Percentiles rank a stretch among this genome's conserved stretches.
Conservation (phyloP, 2,888 invertebrate species). For the Phyllotreta striolata region DNA sequence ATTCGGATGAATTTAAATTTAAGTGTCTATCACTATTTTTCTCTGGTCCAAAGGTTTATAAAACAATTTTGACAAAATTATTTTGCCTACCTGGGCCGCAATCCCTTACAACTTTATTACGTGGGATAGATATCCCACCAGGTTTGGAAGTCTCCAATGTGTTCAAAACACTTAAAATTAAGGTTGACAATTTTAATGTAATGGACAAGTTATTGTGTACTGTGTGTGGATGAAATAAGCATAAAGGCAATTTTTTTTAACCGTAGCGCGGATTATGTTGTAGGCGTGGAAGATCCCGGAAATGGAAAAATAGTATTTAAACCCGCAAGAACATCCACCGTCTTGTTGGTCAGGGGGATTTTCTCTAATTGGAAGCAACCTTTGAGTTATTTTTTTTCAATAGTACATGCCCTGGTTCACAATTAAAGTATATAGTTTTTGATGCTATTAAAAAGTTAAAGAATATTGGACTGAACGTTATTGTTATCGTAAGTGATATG, state of each 20-base stretch:
- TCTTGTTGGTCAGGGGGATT: conserved; percentile 40
- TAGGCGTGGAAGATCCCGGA: conserved; percentile 34
- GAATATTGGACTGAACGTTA: conserved; percentile 32
- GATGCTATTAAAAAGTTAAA: conserved; percentile 20
- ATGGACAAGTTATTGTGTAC: conserved; percentile 4
- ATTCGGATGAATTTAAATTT: conserved; percentile 13
- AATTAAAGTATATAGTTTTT: neutral
- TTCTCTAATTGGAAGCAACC: no score
- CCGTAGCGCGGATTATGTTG: conserved; percentile 28
- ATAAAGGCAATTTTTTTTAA: conserved; percentile 40
- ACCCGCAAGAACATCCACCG: conserved; percentile 28
- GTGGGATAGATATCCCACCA: conserved; percentile 10
- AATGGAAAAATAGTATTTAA: conserved; percentile 26
- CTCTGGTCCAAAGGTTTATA: conserved; percentile 14
- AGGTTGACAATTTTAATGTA: conserved; percentile 9
- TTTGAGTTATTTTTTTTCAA: neutral
- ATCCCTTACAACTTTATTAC: conserved; percentile 5
- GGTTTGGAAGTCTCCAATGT: conserved; percentile 19
- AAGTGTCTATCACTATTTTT: no score
- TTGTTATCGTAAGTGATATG: conserved; percentile 34
- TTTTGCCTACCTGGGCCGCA: conserved; percentile 16
- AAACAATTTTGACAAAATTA: conserved; percentile 11
- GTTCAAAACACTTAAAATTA: conserved; percentile 9
- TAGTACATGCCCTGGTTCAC: neutral
- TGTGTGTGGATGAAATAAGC: conserved; percentile 39